Base-by-base conservation (phyloP, 2,888 invertebrate genomes). In the Anagyrus pseudococci region DNA sequence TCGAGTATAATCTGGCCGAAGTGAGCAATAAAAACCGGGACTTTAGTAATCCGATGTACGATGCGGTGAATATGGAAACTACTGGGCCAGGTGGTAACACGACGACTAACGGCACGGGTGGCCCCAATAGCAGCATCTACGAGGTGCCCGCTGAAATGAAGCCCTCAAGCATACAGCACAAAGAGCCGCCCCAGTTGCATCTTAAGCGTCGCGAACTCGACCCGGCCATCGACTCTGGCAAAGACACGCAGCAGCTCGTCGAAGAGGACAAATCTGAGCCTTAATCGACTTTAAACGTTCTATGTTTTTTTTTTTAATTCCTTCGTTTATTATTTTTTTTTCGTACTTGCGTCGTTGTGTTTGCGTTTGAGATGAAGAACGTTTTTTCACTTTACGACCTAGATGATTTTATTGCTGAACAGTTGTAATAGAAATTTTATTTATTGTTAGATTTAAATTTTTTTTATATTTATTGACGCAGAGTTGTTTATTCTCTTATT, bases 1-100 rank as follows among this genome's bases (percentile, higher is more conserved):
- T 89, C 43, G 92, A 91, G 63, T 93, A 93, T 81, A 90, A 87
- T 74, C 82, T 94, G 73, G 91, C 91, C 73, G 91, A 93, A 67
- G 87, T 90, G 2, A 85, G 85, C 71, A 87, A 88, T 71, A 94
- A 93, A 81, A 90, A 89, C 62, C 85, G 96, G 56, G 97, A 98
- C 82, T 98, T 98, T 84, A 92, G 94, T 76, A 98, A 98, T 84
- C 98, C 98, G 50, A 96, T 98, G 93, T 98, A 98, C 82, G 98
- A 98, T 77, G 94, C 94, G 50, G 91, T 91, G 58, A 89, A 90
- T 70, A 84, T 88, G 68, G 87, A 86, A 55, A 82, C 83, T 23
- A 56, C 60, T 3, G 47, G 60, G 1, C 29, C 43, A 2, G 47
- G 41, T 22, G 48, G 37, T 8, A 56, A 22, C n/a, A 57, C 50